Evolutionary conservation across 2,113 vertebrate species (phyloP).

Genomic region (Siniperca knerii): DNA sequence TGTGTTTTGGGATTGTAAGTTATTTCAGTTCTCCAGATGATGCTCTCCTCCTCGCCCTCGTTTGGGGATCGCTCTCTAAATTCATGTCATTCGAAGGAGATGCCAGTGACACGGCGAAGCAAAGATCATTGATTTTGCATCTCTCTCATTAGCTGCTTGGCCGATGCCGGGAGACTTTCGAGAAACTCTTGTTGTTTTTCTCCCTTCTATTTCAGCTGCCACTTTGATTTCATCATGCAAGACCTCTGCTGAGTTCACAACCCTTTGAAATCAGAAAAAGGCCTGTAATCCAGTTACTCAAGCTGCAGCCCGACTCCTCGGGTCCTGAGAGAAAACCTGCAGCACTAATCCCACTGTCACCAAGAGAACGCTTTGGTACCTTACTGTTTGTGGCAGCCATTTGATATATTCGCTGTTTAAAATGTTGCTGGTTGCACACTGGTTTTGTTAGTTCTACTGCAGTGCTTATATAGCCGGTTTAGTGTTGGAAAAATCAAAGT

Average conservation of each 20-base stretch:
- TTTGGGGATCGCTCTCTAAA: constrained; percentile 10
- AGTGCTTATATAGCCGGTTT: constrained; percentile 18
- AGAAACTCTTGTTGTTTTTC: constrained; percentile 89
- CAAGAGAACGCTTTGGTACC: constrained; percentile 78
- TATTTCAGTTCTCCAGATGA: constrained; percentile 17
- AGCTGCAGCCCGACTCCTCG: constrained; percentile 87
- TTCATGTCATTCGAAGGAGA: constrained; percentile 3
- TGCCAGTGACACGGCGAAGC: constrained; percentile 47
- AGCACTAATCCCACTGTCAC: constrained; percentile 90
- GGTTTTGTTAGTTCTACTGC: constrained; percentile 47
- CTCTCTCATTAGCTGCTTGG: constrained; percentile 72
- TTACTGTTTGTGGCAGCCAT: constrained; percentile 80
- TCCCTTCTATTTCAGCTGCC: constrained; percentile 91
- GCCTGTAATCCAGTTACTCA: constrained; percentile 95
- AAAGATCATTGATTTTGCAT: constrained; percentile 70
- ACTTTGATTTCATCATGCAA: constrained; percentile 98
- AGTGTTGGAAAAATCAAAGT: constrained; percentile 43
- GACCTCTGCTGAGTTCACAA: constrained; percentile 95
- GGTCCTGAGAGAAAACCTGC: constrained; percentile 87
- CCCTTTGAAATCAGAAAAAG: constrained; percentile 96
- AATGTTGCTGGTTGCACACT: constrained; percentile 58
- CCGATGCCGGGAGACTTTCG: constrained; percentile 83
- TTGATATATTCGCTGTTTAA: constrained; percentile 71
- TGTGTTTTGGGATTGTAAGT: constrained; percentile 8
- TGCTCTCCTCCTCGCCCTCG: neutral